Evolutionary conservation across 1,140 invertebrate genomes (phyloP).

Genomic region (Formica selysi): DNA sequence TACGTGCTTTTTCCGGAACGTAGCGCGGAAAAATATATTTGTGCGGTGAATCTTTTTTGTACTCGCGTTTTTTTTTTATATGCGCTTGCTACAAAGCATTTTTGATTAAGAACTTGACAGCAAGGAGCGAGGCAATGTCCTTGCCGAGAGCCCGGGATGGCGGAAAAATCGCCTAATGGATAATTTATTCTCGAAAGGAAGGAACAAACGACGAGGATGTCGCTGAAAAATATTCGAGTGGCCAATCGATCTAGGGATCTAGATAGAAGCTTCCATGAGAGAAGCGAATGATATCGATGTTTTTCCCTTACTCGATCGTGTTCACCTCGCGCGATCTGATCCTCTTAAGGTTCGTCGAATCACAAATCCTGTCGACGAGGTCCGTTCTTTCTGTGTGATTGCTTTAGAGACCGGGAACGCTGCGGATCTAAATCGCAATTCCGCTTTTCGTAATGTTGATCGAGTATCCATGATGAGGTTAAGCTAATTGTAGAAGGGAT

Average conservation of each 20-base stretch:
- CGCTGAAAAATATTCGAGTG: conserved; percentile 51
- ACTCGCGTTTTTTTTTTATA: conserved; percentile 18
- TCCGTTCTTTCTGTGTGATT: conserved; percentile 37
- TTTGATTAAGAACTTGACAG: conserved; percentile 47
- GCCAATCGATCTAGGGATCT: conserved; percentile 35
- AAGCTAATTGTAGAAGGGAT: conserved; percentile 35
- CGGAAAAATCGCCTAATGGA: conserved; percentile 56
- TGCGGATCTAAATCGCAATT: conserved; percentile 32
- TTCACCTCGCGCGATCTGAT: neutral
- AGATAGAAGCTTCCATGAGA: neutral
- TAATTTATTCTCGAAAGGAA: conserved; percentile 50
- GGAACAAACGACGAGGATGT: conserved; percentile 41
- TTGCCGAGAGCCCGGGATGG: neutral
- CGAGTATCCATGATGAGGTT: conserved; percentile 31
- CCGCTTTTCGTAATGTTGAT: conserved; percentile 24
- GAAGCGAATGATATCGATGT: conserved; percentile 44
- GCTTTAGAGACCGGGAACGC: conserved; percentile 26
- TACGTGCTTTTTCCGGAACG: neutral
- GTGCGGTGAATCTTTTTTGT: neutral
- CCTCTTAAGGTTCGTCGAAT: conserved; percentile 21
- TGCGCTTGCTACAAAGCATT: neutral
- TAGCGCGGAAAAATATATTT: neutral
- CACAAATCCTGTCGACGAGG: conserved; percentile 27
- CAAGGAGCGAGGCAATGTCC: conserved; percentile 11
- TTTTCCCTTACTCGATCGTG: neutral